These are phyloP conservation scores for Tinamus major DNA, from an alignment of 2,797 vertebrate genomes.

Conservation along the genomic window DNA sequence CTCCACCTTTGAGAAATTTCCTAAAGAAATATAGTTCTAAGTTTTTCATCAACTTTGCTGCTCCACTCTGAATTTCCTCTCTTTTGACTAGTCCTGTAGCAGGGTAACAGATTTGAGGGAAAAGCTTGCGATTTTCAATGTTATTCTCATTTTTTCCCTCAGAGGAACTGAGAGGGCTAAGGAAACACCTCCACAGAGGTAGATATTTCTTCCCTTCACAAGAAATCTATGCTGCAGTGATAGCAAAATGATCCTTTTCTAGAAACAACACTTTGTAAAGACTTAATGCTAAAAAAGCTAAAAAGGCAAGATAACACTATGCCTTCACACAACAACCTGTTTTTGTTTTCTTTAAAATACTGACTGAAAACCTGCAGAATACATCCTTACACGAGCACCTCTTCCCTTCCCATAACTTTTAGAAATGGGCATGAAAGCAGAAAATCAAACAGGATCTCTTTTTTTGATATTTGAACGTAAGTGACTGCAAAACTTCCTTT, in stretches of 20 bases:
- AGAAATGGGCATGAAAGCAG: background rate
- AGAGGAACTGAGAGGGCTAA: background rate
- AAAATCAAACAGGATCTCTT: background rate
- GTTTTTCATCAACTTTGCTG: background rate
- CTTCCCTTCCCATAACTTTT: background rate
- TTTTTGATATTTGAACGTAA: background rate
- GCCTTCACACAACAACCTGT: background rate
- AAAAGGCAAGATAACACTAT: background rate
- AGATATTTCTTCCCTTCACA: background rate
- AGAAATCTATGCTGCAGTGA: background rate
- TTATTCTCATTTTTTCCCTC: background rate
- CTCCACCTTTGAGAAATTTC: background rate
- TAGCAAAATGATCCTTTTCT: background rate
- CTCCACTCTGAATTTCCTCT: background rate
- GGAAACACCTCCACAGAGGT: background rate
- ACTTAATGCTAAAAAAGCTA: background rate
- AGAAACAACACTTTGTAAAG: background rate
- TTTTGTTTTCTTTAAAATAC: background rate
- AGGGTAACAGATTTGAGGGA: background rate
- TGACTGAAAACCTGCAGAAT: background rate
- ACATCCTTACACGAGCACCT: background rate
- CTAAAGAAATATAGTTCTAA: background rate
- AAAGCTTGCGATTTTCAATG: background rate
- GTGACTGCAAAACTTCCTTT: background rate
- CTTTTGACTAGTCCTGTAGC: background rate